Evolutionary conservation across 2,113 vertebrate species (phyloP), one percentile per base, ranked within the genome.

Genomic region (Lota lota): DNA sequence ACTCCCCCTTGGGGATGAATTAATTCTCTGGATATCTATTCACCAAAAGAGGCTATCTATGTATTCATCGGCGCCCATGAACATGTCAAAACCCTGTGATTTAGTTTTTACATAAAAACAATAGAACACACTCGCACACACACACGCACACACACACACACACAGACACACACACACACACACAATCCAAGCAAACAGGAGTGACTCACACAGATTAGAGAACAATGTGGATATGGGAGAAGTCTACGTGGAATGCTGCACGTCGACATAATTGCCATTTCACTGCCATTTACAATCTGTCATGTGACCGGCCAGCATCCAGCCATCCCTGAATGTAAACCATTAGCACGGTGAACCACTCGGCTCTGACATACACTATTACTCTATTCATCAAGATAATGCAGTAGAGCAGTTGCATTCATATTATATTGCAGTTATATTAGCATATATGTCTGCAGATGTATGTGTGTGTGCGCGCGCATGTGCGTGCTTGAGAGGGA

Each of bases 171-270:
- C 18, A 11, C 33, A 56, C 19, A 78, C 18, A 28, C 8, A 68
- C 10, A 17, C 22, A 16, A 33, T 1, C 68, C 18, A 36, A n/a
- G 57, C 0, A 66, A 50, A 64, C 28, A 8, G 24, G 40, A 51
- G 64, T 64, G 18, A 22, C 15, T 61, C 57, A 36, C 61, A 69
- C 10, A 24, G 53, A 57, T 56, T 65, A 69, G 73, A 11, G 40
- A 47, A 47, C 40, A 47, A 47, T 47, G 40, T 47, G 40, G 40
- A 14, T 47, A 12, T 47, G 40, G 40, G 40, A 47, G 40, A 47
- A 66, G 77, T 75, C 64, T 61, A 20, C 72, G 17, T 78, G 72
- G 84, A 88, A 85, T 88, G 85, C 53, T 14, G 77, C 75, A 33
- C 12, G 67, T 63, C 77, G 24, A 16, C 83, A 69, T 79, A 2